A percentile compares a stretch with the other conserved stretches of the same genome.
Evolutionary conservation across 2,888 invertebrate species (phyloP).

Genomic region (Glyphotaelius pellucidus): DNA sequence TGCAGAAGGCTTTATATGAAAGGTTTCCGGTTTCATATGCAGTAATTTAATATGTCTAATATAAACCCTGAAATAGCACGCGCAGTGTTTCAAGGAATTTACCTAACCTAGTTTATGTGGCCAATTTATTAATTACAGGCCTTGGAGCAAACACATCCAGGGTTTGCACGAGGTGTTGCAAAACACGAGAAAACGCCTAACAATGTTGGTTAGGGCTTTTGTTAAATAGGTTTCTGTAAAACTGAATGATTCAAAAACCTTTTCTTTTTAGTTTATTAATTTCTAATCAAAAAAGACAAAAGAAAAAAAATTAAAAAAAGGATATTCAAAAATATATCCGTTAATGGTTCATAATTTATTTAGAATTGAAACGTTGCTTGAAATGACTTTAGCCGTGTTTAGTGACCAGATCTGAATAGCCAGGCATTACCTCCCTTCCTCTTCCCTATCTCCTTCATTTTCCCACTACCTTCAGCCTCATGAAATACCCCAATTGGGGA

Average conservation of each 20-base stretch:
- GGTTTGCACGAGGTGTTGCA: background rate
- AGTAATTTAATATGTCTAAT: conserved; percentile 32
- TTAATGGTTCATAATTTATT: too few species aligned
- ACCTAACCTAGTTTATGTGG: background rate
- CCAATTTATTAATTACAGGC: conserved; percentile 30
- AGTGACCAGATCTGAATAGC: too few species aligned
- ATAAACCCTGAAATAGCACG: background rate
- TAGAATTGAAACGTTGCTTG: too few species aligned
- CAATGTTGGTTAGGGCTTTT: background rate
- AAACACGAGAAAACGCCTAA: background rate
- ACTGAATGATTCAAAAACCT: background rate
- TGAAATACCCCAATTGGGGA: too few species aligned
- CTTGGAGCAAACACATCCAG: background rate
- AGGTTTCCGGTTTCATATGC: conserved; percentile 26
- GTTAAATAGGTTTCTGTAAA: background rate
- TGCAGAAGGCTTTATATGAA: background rate
- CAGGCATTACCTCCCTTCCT: too few species aligned
- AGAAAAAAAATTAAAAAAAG: too few species aligned
- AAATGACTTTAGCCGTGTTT: too few species aligned
- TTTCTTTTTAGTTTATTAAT: too few species aligned
- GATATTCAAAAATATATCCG: too few species aligned
- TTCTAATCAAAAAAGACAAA: too few species aligned
- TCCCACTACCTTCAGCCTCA: too few species aligned
- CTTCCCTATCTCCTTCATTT: too few species aligned
- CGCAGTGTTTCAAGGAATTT: background rate